Conservation (phyloP, 2,888 invertebrate genomes). For the Cenopis cana region DNA sequence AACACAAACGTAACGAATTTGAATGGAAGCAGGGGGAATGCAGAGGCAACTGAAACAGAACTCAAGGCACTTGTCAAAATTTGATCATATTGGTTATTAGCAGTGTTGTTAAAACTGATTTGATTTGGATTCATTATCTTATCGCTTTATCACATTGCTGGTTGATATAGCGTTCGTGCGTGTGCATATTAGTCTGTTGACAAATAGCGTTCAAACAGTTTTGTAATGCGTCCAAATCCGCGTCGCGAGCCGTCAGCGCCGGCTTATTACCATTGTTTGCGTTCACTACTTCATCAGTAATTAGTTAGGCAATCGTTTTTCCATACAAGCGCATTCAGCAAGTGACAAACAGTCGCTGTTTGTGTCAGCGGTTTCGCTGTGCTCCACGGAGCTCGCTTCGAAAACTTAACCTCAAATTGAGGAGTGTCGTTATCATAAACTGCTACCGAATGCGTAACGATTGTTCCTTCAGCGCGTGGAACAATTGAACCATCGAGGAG, state of each 20-base stretch:
- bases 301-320: constrained; percentile 75
- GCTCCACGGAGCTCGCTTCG: constrained; percentile 60
- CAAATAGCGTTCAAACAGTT: constrained; percentile 52
- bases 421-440: constrained; percentile 55
- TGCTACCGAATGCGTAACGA: constrained; percentile 51
- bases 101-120: constrained; percentile 38
- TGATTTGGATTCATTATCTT: constrained; percentile 40
- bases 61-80: neutral
- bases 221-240: constrained; percentile 61
- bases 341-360: constrained; percentile 55
- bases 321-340: constrained; percentile 69
- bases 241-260: constrained; percentile 59
- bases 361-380: constrained; percentile 68
- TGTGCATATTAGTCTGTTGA: constrained; percentile 36
- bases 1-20: constrained; percentile 16
- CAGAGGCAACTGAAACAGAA: neutral
- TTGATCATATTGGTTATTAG: constrained; percentile 24
- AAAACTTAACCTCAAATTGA: constrained; percentile 55
- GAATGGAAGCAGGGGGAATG: neutral
- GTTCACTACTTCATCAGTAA: constrained; percentile 67
- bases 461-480: constrained; percentile 55
- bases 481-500: constrained; percentile 53
- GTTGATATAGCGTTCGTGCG: constrained; percentile 31
- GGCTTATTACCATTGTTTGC: constrained; percentile 68
- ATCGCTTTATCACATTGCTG: constrained; percentile 39